Conservation (phyloP, 1,140 invertebrate genomes). For the Luehdorfia chinensis region DNA sequence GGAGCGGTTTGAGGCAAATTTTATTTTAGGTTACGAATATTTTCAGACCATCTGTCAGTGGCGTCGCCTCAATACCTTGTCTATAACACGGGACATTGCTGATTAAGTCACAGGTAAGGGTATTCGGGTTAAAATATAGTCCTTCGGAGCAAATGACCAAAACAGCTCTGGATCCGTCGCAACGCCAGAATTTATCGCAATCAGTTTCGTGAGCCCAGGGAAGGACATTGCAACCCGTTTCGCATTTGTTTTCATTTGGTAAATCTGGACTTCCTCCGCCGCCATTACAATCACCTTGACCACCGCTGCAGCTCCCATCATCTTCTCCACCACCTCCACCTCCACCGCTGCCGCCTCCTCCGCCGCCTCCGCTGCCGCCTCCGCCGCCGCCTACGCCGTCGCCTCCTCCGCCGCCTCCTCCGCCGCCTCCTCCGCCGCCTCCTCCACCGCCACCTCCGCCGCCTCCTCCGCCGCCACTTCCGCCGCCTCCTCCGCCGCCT, state of each 20-base stretch:
- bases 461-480: conserved; percentile 7
- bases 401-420: conserved; percentile 2
- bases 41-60: conserved; percentile 29
- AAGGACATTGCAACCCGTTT: conserved; percentile 29
- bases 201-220: conserved; percentile 72
- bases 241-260: conserved; percentile 21
- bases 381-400: neutral
- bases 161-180: conserved; percentile 59
- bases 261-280: neutral
- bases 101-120: conserved; percentile 44
- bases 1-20: too few relatives aligned
- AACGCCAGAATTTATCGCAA: conserved; percentile 79
- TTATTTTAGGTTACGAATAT: conserved; percentile 46
- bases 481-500: conserved; percentile 9
- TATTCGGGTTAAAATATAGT: conserved; percentile 76
- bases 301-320: neutral
- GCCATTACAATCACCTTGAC: conserved; percentile 1
- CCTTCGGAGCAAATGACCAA: conserved; percentile 73
- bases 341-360: neutral
- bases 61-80: conserved; percentile 24
- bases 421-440: conserved; percentile 10
- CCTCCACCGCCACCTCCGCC: conserved; percentile 12
- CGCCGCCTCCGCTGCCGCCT: neutral
- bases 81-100: conserved; percentile 42
- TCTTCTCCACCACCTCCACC: neutral